Evolutionary conservation across 2,113 vertebrate genomes (phyloP), one percentile per base, ranked within the genome.

Genomic region (Empidonax alnorum): DNA sequence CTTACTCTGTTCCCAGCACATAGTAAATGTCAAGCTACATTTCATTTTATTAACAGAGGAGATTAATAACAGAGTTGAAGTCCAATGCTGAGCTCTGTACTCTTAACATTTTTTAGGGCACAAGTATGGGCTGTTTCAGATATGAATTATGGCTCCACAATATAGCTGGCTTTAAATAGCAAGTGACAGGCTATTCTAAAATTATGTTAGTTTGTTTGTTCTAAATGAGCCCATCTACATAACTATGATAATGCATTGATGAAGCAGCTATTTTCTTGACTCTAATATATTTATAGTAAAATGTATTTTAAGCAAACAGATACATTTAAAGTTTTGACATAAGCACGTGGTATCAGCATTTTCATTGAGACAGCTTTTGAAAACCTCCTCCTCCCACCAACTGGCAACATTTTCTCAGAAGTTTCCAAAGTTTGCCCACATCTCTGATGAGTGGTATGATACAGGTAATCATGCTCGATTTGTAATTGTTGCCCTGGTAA

Each of bases 391-490:
- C 21, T 97, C 93, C 58, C 89, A 90, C 68, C 52, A 97, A 41
- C 68, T 42, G 62, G 72, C 69, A 92, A 49, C 69, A 44, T 90
- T 96, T 96, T 83, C 73, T 86, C 56, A 71, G 52, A 81, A 84
- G 56, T 93, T 96, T 61, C 75, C 68, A 56, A 69, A 90, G 77
- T 94, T 95, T 92, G 88, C 96, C 88, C 90, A 92, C 76, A 87
- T 89, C 80, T 92, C 66, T 90, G 92, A 92, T 95, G 66, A 56
- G 63, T 59, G 80, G 14, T 73, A 27, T 3, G 93, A 97, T 97
- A 95, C 62, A 89, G 94, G 77, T 93, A 81, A 81, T 94, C 94
- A 24, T 49, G 82, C 50, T 35, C 71, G 37, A 80, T 94, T 89
- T 92, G 58, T 79, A 79, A 53, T 13, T 42, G 93, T 93, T 95